A percentile compares a stretch with the other conserved stretches of the same genome.
phyloP scores from a whole-genome alignment of 2,113 vertebrate species.

The Empidonax traillii region DNA sequence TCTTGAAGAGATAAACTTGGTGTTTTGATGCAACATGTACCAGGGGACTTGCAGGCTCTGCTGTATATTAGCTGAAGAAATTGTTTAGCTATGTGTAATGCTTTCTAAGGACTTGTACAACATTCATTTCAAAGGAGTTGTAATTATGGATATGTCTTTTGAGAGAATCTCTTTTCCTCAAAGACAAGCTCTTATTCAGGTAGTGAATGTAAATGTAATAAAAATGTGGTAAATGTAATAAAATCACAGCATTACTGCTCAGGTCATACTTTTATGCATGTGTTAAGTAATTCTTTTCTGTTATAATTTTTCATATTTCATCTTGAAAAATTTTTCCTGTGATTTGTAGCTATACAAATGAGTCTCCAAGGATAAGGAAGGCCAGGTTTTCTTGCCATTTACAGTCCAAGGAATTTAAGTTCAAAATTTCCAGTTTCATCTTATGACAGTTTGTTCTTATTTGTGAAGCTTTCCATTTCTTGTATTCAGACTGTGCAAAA shows the following conservation, averaged over 20 bases:
- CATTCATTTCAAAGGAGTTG: background rate
- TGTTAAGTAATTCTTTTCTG: slow-evolving; percentile 28
- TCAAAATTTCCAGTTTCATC: slow-evolving; percentile 15
- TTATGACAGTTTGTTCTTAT: background rate
- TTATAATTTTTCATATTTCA: background rate
- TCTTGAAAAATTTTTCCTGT: background rate
- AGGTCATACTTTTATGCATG: background rate
- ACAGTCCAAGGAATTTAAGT: background rate
- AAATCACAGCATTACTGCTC: background rate
- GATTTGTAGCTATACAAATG: background rate
- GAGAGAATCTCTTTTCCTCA: slow-evolving; percentile 2
- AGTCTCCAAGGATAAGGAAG: background rate
- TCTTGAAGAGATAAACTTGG: background rate
- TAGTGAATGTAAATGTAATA: background rate
- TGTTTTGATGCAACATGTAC: background rate
- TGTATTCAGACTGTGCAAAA: background rate
- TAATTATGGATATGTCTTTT: slow-evolving; percentile 15
- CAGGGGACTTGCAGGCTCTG: background rate
- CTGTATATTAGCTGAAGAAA: background rate
- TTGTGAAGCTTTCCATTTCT: slow-evolving; percentile 5
- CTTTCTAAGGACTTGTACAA: background rate
- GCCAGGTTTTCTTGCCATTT: background rate
- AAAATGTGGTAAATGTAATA: background rate
- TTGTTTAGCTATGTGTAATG: background rate
- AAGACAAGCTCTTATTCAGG: background rate